Base-by-base conservation (phyloP, 2,888 invertebrate species). In the Amblyjoppa fuscipennis region DNA sequence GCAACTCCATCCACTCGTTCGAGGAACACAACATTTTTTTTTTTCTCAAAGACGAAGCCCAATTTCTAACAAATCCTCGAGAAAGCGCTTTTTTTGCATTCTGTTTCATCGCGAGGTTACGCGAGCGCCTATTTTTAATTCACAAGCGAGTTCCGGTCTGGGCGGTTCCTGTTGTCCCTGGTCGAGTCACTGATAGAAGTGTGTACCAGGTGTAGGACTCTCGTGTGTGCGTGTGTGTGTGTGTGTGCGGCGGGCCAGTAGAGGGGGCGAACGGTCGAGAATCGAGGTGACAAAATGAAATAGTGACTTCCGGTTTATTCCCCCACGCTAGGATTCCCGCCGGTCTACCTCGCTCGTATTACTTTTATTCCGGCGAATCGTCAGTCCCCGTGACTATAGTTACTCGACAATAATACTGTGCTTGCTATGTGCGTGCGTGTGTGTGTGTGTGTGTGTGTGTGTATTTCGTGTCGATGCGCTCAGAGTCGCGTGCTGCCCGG, bases 211-310 rank as follows among this genome's bases (percentile, higher is more conserved):
- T 81, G 81, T 73, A 71, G 16, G 34, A 16, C 20, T 31, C 11
- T 64, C 53, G 76, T 66, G 20, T 38, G 45, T 13, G 45, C 16
- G 56, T n/a, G 66, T 41, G 41, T 41, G 41, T 41, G 41, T 41
- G 41, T 41, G 45, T 45, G 34, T 34, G n/a, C 13, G 70, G 13
- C 59, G 59, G 31, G 38, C 34, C 59, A 16, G 61, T 11, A 34
- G 11, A 38, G 25, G 59, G 69, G 34, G 20, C 20, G 20, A 66
- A 31, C 25, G 25, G 3, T n/a, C 45, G 69, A 16, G 56, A 68
- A 73, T 71, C 64, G 77, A 83, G 71, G 77, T 78, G 83, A 83
- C 83, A 83, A 78, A 83, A 78, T 78, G 78, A 83, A 83, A 73
- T 68, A 78, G 38, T 59, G 68, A 83, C 83, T 83, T 83, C 83